Percentiles rank a stretch among this genome's conserved stretches.
Evolutionary conservation across 30 jellyfish, hydroid and myxozoan genomes (phyloP).

Genomic region (Cassiopea andromeda): DNA sequence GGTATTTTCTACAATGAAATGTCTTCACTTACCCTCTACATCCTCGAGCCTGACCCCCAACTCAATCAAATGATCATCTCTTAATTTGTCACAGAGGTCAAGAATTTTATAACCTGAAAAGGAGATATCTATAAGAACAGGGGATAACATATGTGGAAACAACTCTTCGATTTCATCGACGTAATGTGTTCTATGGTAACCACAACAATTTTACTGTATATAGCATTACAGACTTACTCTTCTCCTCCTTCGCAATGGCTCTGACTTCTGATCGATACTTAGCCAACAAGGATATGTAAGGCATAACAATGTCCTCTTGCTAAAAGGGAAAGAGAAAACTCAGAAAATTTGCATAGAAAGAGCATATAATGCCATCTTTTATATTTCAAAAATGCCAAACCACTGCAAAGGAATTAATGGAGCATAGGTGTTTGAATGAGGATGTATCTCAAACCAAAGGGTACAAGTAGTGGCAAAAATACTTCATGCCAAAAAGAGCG

Average conservation of each 20-base stretch:
- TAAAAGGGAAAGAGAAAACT: not conserved
- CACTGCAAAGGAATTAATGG: too few species aligned
- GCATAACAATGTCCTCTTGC: slow-evolving; percentile 96
- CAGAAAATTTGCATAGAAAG: not conserved
- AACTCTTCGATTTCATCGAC: too few species aligned
- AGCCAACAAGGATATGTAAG: slow-evolving; percentile 78
- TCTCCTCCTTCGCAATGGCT: slow-evolving; percentile 84
- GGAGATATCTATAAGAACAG: not conserved
- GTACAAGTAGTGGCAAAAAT: too few species aligned
- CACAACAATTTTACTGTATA: too few species aligned
- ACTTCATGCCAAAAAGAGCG: too few species aligned
- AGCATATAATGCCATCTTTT: too few species aligned
- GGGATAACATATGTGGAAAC: too few species aligned
- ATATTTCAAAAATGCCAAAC: too few species aligned
- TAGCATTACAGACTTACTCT: slow-evolving; percentile 28
- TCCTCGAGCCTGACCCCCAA: slow-evolving; percentile 95
- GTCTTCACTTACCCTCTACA: slow-evolving; percentile 75
- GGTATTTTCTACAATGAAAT: not conserved
- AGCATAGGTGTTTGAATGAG: too few species aligned
- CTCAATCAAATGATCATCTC: slow-evolving; percentile 84
- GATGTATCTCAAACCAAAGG: too few species aligned
- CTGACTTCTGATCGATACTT: slow-evolving; percentile 84
- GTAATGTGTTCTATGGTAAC: too few species aligned
- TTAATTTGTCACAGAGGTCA: slow-evolving; percentile 79
- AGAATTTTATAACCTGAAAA: slow-evolving; percentile 63